Percentiles rank a stretch among this genome's conserved stretches.
These are phyloP conservation scores for Molossus molossus DNA, from an alignment of 2,797 vertebrate genomes.

Conservation along the genomic window DNA sequence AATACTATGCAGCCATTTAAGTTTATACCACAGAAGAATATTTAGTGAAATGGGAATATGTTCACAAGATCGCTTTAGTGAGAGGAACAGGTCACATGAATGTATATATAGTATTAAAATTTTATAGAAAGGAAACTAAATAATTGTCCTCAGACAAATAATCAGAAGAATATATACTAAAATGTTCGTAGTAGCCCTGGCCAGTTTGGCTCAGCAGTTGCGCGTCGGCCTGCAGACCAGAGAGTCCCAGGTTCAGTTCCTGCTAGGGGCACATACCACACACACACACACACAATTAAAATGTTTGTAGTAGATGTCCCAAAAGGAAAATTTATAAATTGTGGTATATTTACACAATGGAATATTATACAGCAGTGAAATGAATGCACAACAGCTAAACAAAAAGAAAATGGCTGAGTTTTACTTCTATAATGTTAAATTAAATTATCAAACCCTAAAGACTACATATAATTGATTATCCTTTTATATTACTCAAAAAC, in stretches of 20 bases:
- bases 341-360: constrained; percentile 16
- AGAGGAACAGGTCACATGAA: background rate
- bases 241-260: no score
- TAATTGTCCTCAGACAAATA: background rate
- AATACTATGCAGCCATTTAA: background rate
- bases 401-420: background rate
- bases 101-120: background rate
- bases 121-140: constrained; percentile 6
- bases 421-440: constrained; percentile 53
- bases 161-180: constrained; percentile 15
- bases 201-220: no score
- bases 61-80: constrained; percentile 40
- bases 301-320: background rate
- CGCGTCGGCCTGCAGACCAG: no score
- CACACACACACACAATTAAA: background rate
- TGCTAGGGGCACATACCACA: no score
- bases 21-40: constrained; percentile 27
- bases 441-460: constrained; percentile 35
- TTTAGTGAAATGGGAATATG: constrained; percentile 10
- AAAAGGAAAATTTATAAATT: constrained; percentile 38
- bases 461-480: background rate
- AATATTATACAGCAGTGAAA: constrained; percentile 32
- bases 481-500: constrained; percentile 47
- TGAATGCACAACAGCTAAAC: background rate
- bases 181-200: constrained; percentile 7